Evolutionary conservation across 2,888 invertebrate species (phyloP).

Genomic region (Drosophila rellima): DNA sequence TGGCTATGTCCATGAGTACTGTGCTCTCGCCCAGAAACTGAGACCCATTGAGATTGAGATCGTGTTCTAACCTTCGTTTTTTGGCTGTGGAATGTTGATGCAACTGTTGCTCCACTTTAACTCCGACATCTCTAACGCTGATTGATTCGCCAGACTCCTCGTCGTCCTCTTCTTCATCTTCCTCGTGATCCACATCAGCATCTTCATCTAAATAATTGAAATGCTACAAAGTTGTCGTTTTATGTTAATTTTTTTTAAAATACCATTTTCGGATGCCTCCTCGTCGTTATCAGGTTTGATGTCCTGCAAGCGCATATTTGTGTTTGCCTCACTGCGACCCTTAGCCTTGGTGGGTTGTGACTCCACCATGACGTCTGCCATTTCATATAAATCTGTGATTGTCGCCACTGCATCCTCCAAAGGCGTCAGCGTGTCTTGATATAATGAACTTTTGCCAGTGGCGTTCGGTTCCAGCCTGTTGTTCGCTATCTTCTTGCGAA

Average conservation of each 20-base stretch:
- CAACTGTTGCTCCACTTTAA: slow-evolving; percentile 41
- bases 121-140: slow-evolving; percentile 19
- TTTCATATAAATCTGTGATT: slow-evolving; percentile 62
- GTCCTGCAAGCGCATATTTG: slow-evolving; percentile 33
- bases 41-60: slow-evolving; percentile 19
- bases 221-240: neutral
- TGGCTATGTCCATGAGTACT: slow-evolving; percentile 63
- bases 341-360: slow-evolving; percentile 38
- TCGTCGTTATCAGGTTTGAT: slow-evolving; percentile 58
- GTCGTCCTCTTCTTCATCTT: slow-evolving; percentile 34
- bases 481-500: slow-evolving; percentile 63
- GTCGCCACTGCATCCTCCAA: slow-evolving; percentile 68
- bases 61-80: slow-evolving; percentile 44
- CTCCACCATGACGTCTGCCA: slow-evolving; percentile 63
- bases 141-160: slow-evolving; percentile 36
- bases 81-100: slow-evolving; percentile 33
- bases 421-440: slow-evolving; percentile 66
- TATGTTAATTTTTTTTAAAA: too few relatives aligned
- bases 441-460: slow-evolving; percentile 58
- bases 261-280: slow-evolving; percentile 55
- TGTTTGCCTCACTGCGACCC: slow-evolving; percentile 11
- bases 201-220: slow-evolving; percentile 28
- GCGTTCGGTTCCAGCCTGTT: slow-evolving; percentile 60
- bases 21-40: slow-evolving; percentile 12
- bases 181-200: slow-evolving; percentile 23